Base-by-base conservation (phyloP, 2,888 invertebrate species). In the Laspeyria flexula region DNA sequence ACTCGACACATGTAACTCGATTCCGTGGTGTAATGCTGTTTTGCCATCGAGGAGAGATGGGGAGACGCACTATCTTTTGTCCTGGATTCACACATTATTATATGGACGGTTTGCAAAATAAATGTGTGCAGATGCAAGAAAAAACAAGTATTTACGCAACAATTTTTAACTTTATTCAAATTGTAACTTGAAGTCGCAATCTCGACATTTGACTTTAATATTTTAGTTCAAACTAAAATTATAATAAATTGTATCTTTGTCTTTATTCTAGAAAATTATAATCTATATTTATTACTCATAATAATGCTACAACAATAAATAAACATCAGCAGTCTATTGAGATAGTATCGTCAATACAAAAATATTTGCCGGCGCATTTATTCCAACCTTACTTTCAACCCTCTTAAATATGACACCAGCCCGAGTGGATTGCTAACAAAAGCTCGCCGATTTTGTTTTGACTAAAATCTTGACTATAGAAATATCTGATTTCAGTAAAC, bases 391-490 rank as follows among this genome's bases (percentile, higher is more conserved):
- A 80, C 79, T 77, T 72, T 71, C 77, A 77, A 77, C 82, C 84
- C 85, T 77, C 77, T 77, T 83, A 79, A 90, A 91, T 77, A 81
- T 81, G 90, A 91, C 86, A 90, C 85, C 84, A 81, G 64, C 79
- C 69, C 76, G 77, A 89, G 88, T 87, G 90, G 85, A 89, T 85
- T 72, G 85, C 86, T 68, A 87, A 90, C 90, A 91, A 90, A 89
- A 81, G 84, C 75, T 80, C 78, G 75, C 80, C 83, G 90, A 91
- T 90, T 90, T 88, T 90, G 89, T 92, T 91, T 90, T 90, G 90
- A 89, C 89, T 88, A 84, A 87, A 88, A 86, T 83, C 78, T 79
- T 79, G 77, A 73, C 73, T 69, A 71, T 71, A 74, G 71, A 65
- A 58, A 75, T 81, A 88, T 90, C 87, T 72, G 73, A 77, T 90